Percentiles rank a stretch among this genome's conserved stretches.
Conservation (phyloP, 2,888 invertebrate species). For the Dasysyrphus albostriatus region DNA sequence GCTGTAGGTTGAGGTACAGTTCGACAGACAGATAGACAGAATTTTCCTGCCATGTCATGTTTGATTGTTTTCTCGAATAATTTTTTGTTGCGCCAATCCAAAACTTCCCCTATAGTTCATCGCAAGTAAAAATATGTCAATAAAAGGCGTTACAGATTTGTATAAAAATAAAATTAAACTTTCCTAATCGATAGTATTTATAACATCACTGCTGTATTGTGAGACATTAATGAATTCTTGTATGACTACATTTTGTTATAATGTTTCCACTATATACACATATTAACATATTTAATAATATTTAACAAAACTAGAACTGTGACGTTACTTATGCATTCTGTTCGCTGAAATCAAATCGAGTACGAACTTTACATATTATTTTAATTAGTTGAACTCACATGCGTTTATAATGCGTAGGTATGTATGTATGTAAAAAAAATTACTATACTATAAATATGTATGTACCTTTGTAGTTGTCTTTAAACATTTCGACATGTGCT, state of each 20-base stretch:
- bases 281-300: conserved; percentile 22
- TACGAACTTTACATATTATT: conserved; percentile 45
- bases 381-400: conserved; percentile 16
- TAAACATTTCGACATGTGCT: conserved; percentile 37
- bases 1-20: no score
- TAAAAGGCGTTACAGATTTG: no score
- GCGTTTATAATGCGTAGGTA: neutral
- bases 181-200: neutral
- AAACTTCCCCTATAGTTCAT: no score
- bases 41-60: no score
- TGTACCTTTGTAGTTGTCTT: neutral
- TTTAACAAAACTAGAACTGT: conserved; percentile 47
- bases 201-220: conserved; percentile 15
- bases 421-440: no score
- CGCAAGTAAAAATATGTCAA: no score
- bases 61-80: no score
- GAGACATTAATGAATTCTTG: conserved; percentile 21
- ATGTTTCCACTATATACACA: neutral
- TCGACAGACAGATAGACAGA: no score
- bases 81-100: no score
- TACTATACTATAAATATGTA: no score
- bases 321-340: conserved; percentile 40
- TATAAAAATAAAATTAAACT: no score
- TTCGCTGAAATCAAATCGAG: conserved; percentile 24
- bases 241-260: neutral